Evolutionary conservation across 2,888 invertebrate genomes (phyloP), one percentile per base, ranked within the genome.

Genomic region (Archaeoteleia sp.): DNA sequence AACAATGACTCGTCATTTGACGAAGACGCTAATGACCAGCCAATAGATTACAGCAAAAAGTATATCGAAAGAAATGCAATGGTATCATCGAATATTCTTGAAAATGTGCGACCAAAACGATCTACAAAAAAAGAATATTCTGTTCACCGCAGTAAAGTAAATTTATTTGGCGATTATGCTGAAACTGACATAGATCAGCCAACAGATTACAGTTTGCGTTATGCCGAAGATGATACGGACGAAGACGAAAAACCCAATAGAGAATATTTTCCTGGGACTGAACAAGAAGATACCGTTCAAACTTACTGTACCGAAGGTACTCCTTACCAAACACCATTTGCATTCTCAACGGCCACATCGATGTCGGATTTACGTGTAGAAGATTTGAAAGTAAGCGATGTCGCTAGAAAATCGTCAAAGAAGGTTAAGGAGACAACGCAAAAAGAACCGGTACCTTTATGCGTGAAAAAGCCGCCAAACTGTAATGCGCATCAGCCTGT

Each of bases 241-340:
- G 85, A 86, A 14, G 84, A 86, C 7, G 82, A 85, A 30, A 83
- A 84, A 37, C 76, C 79, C 8, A 74, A 73, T 25, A 46, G 76
- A 0, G 76, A 78, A 15, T 84, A 83, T 43, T 85, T 82, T 51
- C 72, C 77, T 2, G 78, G 75, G 1, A 81, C 68, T 14, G 80
- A 82, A 10, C 82, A 81, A 48, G 93, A 93, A 70, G 96, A 97
- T 79, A 93, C 95, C 0, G 90, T 96, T 2, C 94, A 94, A 83
- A 96, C 95, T 46, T 97, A 96, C 83, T 95, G 93, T 78, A 96
- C 96, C 0, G 97, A 97, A 86, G 96, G 94, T 15, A 96, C 97
- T 0, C 94, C 94, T 0, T 92, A 93, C 77, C 91, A 92, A 83
- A 93, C 93, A 0, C 90, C 90, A 0, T 86, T 88, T 55, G 82